phyloP scores from a whole-genome alignment of 2,888 invertebrate genomes.

The Artemia sp. region DNA sequence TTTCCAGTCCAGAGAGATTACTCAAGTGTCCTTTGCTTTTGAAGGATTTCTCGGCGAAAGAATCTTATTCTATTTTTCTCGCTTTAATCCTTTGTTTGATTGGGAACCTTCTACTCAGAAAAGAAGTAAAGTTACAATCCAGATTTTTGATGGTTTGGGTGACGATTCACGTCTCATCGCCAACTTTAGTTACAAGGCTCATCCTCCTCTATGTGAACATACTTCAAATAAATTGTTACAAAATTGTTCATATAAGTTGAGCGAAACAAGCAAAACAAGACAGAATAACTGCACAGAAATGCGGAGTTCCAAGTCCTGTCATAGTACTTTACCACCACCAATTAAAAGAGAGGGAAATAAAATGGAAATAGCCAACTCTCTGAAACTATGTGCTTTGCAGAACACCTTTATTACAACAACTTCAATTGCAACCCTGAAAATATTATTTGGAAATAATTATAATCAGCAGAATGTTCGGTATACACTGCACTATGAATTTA shows the following conservation, averaged over 20 bases:
- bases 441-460: neutral
- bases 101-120: neutral
- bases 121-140: neutral
- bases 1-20: neutral
- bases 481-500: conserved; percentile 1
- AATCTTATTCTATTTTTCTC: neutral
- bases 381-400: neutral
- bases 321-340: no score
- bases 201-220: neutral
- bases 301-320: no score
- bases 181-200: neutral
- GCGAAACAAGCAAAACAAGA: neutral
- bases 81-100: neutral
- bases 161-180: conserved; percentile 2
- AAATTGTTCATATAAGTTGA: neutral
- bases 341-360: neutral
- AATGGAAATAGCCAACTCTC: neutral
- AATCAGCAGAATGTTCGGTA: neutral
- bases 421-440: neutral
- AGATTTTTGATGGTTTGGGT: neutral
- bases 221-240: neutral
- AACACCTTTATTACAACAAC: neutral
- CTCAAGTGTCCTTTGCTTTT: neutral
- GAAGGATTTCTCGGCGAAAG: neutral
- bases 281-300: neutral